phyloP scores from a whole-genome alignment of 1,140 invertebrate genomes.

The Brachionus koreanus region DNA sequence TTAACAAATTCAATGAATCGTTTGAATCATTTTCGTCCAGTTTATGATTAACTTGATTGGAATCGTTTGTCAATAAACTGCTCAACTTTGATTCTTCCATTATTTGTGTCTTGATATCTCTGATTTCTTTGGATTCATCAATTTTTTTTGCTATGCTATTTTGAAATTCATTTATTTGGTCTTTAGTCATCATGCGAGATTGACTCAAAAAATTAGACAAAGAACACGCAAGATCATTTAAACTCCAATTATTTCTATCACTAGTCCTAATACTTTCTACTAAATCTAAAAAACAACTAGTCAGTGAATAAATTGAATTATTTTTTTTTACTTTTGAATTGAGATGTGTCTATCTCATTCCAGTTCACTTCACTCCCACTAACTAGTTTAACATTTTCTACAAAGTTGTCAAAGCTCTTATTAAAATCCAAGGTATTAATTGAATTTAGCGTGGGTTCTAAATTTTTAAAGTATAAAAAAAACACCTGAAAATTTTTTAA shows the following conservation, averaged over 20 bases:
- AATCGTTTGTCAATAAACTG: background rate
- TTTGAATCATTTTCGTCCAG: background rate
- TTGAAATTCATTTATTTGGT: background rate
- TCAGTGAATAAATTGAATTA: background rate
- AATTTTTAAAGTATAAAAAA: background rate
- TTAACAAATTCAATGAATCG: slow-evolving; percentile 16
- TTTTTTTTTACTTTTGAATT: slow-evolving; percentile 29
- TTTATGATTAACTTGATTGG: background rate
- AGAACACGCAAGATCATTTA: slow-evolving; percentile 55
- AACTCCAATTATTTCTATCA: slow-evolving; percentile 52
- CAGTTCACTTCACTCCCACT: slow-evolving; percentile 45
- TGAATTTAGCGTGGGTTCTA: slow-evolving; percentile 27
- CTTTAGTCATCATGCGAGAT: slow-evolving; percentile 46
- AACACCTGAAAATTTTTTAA: background rate
- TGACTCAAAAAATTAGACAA: slow-evolving; percentile 56
- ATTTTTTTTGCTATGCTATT: background rate
- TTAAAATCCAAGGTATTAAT: slow-evolving; percentile 43
- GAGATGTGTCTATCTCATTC: slow-evolving; percentile 44
- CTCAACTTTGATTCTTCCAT: background rate
- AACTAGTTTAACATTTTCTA: slow-evolving; percentile 45
- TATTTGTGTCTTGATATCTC: background rate
- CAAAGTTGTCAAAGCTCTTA: slow-evolving; percentile 45
- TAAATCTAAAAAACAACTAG: slow-evolving; percentile 49
- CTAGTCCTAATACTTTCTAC: slow-evolving; percentile 55
- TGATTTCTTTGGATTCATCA: background rate